Conservation (phyloP, 2,113 vertebrate genomes). For the Tragelaphus strepsiceros region DNA sequence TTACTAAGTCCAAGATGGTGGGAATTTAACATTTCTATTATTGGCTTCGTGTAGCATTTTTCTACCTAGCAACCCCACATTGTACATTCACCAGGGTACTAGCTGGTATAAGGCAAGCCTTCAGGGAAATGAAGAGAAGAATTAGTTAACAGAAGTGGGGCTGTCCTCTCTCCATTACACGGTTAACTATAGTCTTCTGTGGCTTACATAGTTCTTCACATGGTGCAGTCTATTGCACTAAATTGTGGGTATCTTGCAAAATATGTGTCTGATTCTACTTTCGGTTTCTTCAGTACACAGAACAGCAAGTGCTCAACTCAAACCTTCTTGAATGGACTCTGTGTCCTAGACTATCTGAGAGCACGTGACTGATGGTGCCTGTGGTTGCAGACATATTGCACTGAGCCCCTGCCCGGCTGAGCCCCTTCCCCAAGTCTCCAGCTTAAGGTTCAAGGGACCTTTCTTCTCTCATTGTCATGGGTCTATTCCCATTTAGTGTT, state of each 20-base stretch:
- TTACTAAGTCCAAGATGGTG: neutral
- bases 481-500: neutral
- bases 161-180: neutral
- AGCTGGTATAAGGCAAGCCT: neutral
- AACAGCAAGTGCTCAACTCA: neutral
- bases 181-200: neutral
- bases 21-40: neutral
- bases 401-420: neutral
- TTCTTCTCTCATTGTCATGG: neutral
- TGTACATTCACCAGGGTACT: neutral
- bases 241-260: neutral
- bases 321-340: neutral
- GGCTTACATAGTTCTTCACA: neutral
- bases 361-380: neutral
- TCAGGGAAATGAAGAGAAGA: neutral
- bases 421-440: neutral
- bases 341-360: neutral
- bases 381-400: fast-evolving
- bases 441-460: neutral
- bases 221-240: neutral
- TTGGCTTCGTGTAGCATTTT: neutral
- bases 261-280: neutral
- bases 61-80: neutral
- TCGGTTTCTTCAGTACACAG: neutral
- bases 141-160: neutral